Base-by-base conservation (phyloP, 1,140 invertebrate genomes). In the Drosophila ogumai region DNA sequence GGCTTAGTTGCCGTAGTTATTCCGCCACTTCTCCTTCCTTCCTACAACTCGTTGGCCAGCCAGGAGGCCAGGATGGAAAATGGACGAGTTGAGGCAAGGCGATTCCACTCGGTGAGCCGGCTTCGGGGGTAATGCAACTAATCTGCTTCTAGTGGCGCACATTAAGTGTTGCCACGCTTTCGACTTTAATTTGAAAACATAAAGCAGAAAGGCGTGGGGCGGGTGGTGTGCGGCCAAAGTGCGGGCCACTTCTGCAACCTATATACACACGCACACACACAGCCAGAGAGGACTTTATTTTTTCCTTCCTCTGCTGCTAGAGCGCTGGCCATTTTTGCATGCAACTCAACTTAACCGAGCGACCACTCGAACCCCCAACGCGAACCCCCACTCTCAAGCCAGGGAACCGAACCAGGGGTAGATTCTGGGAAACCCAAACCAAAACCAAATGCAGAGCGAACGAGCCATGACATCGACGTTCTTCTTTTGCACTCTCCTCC, bases 81-180 rank as follows among this genome's bases (percentile, higher is more conserved):
- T 59, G 67, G 67, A 72, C 52, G 67, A 72, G 67, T 36, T 19
- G 32, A 22, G 49, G n/a, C 40, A 15, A 41, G 41, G 50, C 50
- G 17, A 19, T 34, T 13, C 50, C 17, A 19, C 31, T 52, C 52
- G 56, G 65, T 50, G 66, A 71, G 68, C 68, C 44, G 22, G 66
- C 43, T 71, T 50, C 36, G 43, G 60, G 54, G 52, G 74, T 88
- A 90, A 90, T 88, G 80, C 84, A 90, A 81, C 84, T 88, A 88
- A 88, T 88, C 84, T 88, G 84, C 84, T 88, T 88, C 85, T 90
- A 88, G 84, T 90, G 85, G 84, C 84, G 84, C 85, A 85, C 84
- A 88, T 88, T 88, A 88, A 88, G 84, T 88, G 85, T 90, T 90
- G 84, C 85, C 84, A 88, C 85, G 84, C 84, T 88, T 90, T 90